Base-by-base conservation (phyloP, 2,113 vertebrate genomes). In the Scatophagus argus region DNA sequence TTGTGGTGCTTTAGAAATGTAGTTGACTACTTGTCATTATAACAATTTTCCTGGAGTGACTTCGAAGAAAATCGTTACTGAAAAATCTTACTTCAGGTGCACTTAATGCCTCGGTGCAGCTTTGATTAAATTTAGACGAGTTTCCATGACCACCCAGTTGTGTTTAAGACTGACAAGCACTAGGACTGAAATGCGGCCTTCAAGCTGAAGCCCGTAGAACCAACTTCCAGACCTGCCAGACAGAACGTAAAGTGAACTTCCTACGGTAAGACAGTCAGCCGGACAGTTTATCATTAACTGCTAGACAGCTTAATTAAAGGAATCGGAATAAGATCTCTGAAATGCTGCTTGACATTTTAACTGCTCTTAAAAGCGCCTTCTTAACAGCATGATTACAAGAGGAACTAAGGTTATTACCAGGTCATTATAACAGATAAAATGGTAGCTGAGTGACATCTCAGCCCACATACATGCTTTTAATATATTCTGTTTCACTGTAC, bases 291-390 rank as follows among this genome's bases (percentile, higher is more conserved):
- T 89, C 90, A 89, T 89, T 88, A 78, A 75, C 68, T 72, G 65
- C 39, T 2, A 43, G 77, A 90, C 85, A 89, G 60, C 78, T 85
- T 93, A 87, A 94, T 93, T 92, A 90, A 85, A 83, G 29, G 59
- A 80, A 86, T 82, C 74, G 47, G 58, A 90, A 74, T 74, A 49
- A 81, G 82, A 89, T 84, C 78, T 73, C 49, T 31, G 58, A 36
- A 87, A 82, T 77, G 62, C n/a, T 73, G 70, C 65, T 79, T 88
- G 89, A 89, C 85, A 89, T 90, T 91, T 91, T 81, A 91, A 83
- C 79, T 21, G 62, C 81, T 82, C 74, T 84, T 74, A 73, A 85
- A 78, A 79, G 63, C 61, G 27, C 17, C 34, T 74, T 65, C 29
- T 74, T 70, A 69, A 71, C 13, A 39, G 44, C 31, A 10, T 74